phyloP scores from a whole-genome alignment of 2,888 invertebrate genomes.

The Tenthredo notha region DNA sequence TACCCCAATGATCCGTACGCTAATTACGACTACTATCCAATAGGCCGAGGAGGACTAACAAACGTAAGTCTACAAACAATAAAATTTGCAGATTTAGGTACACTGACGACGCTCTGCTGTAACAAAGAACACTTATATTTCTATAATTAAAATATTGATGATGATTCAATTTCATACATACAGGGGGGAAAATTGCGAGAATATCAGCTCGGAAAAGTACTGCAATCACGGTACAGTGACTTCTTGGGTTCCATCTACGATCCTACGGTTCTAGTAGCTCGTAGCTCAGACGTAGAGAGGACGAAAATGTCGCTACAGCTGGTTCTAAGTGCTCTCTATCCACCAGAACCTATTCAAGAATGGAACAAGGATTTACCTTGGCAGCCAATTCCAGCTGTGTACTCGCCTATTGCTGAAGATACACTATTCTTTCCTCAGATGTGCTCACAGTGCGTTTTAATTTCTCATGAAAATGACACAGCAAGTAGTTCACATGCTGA shows the following conservation, averaged over 20 bases:
- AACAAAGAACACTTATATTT: not conserved
- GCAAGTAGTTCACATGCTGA: not conserved
- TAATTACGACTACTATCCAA: conserved; percentile 81
- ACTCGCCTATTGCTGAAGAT: conserved; percentile 59
- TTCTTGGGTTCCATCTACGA: conserved; percentile 79
- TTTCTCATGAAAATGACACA: not conserved
- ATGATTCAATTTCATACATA: no score
- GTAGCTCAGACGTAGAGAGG: conserved; percentile 86
- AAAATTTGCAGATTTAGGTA: not conserved
- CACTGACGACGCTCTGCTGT: not conserved
- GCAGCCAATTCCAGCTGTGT: conserved; percentile 84
- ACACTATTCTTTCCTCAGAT: conserved; percentile 62
- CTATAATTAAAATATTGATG: no score
- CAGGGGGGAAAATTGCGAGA: conserved; percentile 81
- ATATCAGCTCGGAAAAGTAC: conserved; percentile 79
- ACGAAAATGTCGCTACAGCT: conserved; percentile 88
- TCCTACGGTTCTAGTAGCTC: conserved; percentile 72
- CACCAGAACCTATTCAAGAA: conserved; percentile 80
- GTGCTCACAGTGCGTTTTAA: conserved; percentile 62
- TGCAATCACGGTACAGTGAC: conserved; percentile 78
- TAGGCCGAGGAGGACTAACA: conserved; percentile 84
- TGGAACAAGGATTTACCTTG: conserved; percentile 83
- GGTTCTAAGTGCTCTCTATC: conserved; percentile 86
- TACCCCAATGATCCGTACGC: conserved; percentile 82
- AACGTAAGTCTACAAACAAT: conserved; percentile 78